Evolutionary conservation across 2,797 vertebrate species (phyloP).

Genomic region (Anguilla pacifica): DNA sequence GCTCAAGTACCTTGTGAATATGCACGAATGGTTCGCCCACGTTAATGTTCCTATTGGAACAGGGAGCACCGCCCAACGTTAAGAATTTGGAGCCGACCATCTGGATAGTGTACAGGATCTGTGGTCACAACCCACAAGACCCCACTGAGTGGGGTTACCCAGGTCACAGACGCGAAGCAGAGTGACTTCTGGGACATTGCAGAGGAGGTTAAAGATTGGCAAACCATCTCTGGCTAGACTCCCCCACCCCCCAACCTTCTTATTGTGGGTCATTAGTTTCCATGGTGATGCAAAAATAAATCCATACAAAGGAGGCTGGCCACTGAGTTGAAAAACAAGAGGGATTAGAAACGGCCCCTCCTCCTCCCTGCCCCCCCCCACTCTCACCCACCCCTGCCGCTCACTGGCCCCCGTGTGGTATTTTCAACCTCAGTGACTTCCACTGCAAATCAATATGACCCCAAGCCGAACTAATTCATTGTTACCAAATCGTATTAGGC

Average conservation of each 20-base stretch:
- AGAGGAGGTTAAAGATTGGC: background rate
- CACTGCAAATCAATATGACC: slow-evolving; percentile 55
- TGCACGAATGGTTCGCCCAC: background rate
- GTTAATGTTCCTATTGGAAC: background rate
- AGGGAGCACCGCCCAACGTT: background rate
- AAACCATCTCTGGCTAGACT: background rate
- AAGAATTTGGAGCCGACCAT: background rate
- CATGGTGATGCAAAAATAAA: slow-evolving; percentile 23
- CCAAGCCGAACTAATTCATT: slow-evolving; percentile 37
- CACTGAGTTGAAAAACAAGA: background rate
- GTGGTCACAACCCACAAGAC: background rate
- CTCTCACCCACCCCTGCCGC: background rate
- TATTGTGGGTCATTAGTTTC: slow-evolving; percentile 14
- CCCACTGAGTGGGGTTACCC: background rate
- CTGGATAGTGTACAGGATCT: background rate
- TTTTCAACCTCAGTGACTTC: slow-evolving; percentile 48
- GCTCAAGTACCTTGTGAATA: background rate
- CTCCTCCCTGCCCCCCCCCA: background rate
- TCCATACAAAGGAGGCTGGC: background rate
- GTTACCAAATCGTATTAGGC: slow-evolving; percentile 55
- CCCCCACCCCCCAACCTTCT: background rate
- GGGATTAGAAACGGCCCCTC: background rate
- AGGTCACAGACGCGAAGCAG: background rate
- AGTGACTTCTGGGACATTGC: background rate
- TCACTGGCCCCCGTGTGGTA: slow-evolving; percentile 30